Conservation (phyloP, 1,140 invertebrate species). For the Heliconius melpomene region DNA sequence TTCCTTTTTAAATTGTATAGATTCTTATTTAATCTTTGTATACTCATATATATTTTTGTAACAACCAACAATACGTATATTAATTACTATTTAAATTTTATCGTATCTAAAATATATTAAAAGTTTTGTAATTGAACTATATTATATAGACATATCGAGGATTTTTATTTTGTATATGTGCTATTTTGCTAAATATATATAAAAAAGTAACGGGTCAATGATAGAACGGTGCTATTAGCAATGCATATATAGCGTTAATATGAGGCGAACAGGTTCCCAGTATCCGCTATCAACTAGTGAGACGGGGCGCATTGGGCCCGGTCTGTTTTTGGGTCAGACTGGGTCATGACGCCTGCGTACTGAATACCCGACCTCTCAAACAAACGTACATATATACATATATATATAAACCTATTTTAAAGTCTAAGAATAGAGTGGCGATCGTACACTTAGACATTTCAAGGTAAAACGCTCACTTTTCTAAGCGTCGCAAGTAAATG, state of each 20-base stretch:
- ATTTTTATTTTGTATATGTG: not conserved
- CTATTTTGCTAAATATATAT: not conserved
- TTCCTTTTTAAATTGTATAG: slow-evolving; percentile 53
- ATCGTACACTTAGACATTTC: slow-evolving; percentile 61
- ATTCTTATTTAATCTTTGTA: not conserved
- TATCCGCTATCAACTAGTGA: slow-evolving; percentile 71
- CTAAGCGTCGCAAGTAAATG: slow-evolving; percentile 74
- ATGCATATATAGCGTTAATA: slow-evolving; percentile 54
- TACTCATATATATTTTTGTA: not conserved
- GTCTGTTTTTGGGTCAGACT: slow-evolving; percentile 77
- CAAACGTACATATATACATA: slow-evolving; percentile 45
- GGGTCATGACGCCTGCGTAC: slow-evolving; percentile 78
- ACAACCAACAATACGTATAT: not conserved
- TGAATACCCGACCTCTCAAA: slow-evolving; percentile 55
- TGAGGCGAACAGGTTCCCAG: slow-evolving; percentile 65
- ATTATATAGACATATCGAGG: not conserved
- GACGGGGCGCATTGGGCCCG: slow-evolving; percentile 62
- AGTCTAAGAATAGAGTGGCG: slow-evolving; percentile 74
- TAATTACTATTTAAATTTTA: not conserved
- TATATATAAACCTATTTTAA: slow-evolving; percentile 58
- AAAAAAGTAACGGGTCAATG: slow-evolving; percentile 41
- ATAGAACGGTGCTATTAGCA: slow-evolving; percentile 59
- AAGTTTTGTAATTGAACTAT: not conserved
- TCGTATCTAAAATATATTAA: not conserved
- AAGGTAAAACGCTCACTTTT: slow-evolving; percentile 78